phyloP scores from a whole-genome alignment of 2,888 invertebrate genomes.

The Micoletzkya japonica region DNA sequence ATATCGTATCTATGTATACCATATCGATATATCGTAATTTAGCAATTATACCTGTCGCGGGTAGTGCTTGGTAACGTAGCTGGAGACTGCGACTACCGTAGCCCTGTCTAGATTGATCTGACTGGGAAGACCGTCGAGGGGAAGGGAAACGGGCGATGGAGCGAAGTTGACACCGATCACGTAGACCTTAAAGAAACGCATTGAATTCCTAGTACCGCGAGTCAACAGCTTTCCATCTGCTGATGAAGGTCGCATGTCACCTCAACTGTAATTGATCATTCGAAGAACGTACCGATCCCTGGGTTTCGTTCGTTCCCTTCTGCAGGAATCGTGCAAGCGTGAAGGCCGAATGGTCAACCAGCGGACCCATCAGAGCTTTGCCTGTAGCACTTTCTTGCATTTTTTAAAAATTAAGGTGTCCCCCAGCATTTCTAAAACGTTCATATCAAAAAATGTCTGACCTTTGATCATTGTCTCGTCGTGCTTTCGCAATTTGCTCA shows the following conservation, averaged over 20 bases:
- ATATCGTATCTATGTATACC: neutral
- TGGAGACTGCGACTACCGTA: slow-evolving; percentile 14
- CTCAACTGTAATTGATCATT: too few relatives aligned
- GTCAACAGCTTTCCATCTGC: too few relatives aligned
- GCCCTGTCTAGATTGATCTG: slow-evolving; percentile 34
- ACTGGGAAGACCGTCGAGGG: slow-evolving; percentile 41
- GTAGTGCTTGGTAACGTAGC: neutral
- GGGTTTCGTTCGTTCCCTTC: slow-evolving; percentile 34
- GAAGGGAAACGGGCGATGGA: slow-evolving; percentile 38
- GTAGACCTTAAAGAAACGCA: slow-evolving; percentile 41
- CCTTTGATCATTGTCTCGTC: slow-evolving; percentile 45
- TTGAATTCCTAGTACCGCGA: neutral
- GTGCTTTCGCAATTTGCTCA: slow-evolving; percentile 49
- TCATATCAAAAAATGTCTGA: slow-evolving; percentile 7
- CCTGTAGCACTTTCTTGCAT: too few relatives aligned
- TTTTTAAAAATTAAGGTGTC: too few relatives aligned
- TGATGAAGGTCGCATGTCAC: too few relatives aligned
- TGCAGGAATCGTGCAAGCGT: slow-evolving; percentile 50
- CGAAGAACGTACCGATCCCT: slow-evolving; percentile 4
- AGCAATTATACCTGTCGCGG: slow-evolving; percentile 9
- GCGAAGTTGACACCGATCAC: slow-evolving; percentile 51
- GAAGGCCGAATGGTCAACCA: slow-evolving; percentile 46
- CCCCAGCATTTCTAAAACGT: neutral
- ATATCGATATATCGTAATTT: neutral
- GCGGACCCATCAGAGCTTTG: slow-evolving; percentile 35